These are phyloP conservation scores for Creontiades dilutus DNA, from an alignment of 2,888 invertebrate species.

Conservation along the genomic window DNA sequence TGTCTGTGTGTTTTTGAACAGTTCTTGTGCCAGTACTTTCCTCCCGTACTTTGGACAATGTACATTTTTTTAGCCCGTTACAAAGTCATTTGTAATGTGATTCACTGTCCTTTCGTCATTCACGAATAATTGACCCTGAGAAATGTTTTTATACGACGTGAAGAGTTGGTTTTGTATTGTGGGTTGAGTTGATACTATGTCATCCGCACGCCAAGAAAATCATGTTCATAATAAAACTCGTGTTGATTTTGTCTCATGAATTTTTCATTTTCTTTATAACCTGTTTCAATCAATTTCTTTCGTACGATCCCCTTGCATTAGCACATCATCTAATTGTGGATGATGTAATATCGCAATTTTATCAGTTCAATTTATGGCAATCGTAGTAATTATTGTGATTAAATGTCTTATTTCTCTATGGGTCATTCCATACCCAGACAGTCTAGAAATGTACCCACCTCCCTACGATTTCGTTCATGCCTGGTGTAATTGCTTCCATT, in stretches of 20 bases:
- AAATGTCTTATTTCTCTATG: no score
- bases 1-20: neutral
- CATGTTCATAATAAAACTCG: slow-evolving; percentile 46
- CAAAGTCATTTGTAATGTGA: neutral
- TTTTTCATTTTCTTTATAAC: neutral
- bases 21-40: neutral
- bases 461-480: no score
- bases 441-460: no score
- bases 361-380: no score
- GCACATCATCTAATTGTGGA: no score
- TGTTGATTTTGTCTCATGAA: slow-evolving; percentile 40
- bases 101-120: neutral
- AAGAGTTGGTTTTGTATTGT: slow-evolving; percentile 40
- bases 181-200: slow-evolving; percentile 29
- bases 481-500: no score
- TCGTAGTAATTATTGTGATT: no score
- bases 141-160: slow-evolving; percentile 29
- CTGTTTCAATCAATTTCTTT: no score
- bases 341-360: no score
- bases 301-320: no score
- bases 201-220: slow-evolving; percentile 35
- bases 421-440: no score
- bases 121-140: neutral
- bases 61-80: neutral
- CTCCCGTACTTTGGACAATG: neutral